Conservation (phyloP, 2,888 invertebrate species). For the Diadegma fenestrale region DNA sequence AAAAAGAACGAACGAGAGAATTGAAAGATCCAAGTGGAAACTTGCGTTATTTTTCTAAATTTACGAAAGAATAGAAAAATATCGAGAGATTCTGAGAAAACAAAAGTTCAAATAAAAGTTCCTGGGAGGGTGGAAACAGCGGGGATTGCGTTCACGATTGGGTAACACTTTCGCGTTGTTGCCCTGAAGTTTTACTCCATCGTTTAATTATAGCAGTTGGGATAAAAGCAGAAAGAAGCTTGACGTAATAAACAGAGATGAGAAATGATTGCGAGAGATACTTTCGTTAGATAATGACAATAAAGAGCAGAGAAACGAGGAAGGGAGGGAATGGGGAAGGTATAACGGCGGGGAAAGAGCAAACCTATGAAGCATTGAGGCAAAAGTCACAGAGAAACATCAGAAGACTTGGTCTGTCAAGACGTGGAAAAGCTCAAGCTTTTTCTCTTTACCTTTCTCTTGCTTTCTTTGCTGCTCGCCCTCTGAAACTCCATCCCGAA, state of each 20-base stretch:
- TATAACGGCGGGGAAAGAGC: conserved; percentile 30
- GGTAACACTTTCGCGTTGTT: not conserved
- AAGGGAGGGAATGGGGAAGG: conserved; percentile 11
- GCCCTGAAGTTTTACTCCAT: not conserved
- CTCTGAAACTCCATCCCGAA: conserved; percentile 66
- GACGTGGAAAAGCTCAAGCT: conserved; percentile 19
- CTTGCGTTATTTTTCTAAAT: not conserved
- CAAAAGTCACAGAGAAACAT: conserved; percentile 38
- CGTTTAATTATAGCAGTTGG: not conserved
- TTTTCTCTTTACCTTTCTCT: conserved; percentile 10
- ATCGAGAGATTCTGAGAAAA: not conserved
- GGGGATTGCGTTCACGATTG: not conserved
- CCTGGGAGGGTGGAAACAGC: not conserved
- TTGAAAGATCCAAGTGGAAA: not conserved
- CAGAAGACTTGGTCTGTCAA: conserved; percentile 33
- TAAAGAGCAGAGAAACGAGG: conserved; percentile 15
- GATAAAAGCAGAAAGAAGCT: conserved; percentile 18
- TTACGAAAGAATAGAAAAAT: not conserved
- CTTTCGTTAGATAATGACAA: conserved; percentile 36
- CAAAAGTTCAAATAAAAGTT: not conserved
- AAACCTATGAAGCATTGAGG: conserved; percentile 52
- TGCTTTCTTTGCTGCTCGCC: conserved; percentile 1
- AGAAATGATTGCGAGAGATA: conserved; percentile 7
- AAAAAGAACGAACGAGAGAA: conserved; percentile 31
- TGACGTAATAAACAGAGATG: conserved; percentile 24